Conservation (phyloP, 2,888 invertebrate genomes). For the Gasteruption jaculator region DNA sequence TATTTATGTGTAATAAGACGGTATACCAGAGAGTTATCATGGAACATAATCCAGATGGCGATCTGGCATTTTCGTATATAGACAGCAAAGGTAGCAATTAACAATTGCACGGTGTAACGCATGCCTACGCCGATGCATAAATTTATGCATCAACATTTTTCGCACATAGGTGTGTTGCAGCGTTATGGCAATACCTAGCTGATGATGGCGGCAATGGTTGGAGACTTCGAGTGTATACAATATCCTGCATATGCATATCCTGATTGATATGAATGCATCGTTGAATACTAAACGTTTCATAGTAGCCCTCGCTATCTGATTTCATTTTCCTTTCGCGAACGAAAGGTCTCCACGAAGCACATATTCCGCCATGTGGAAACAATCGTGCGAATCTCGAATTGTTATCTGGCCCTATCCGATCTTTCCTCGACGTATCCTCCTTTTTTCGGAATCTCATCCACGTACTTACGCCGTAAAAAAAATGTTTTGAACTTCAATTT, state of each 20-base stretch:
- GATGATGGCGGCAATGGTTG: constrained; percentile 22
- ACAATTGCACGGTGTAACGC: constrained; percentile 38
- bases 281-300: constrained; percentile 43
- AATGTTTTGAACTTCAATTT: too few relatives aligned
- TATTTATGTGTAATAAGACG: too few relatives aligned
- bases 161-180: constrained; percentile 22
- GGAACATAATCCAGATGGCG: too few relatives aligned
- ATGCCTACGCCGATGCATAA: constrained; percentile 37
- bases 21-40: too few relatives aligned
- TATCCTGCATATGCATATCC: constrained; percentile 47
- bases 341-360: constrained; percentile 24
- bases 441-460: constrained; percentile 4
- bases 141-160: constrained; percentile 41
- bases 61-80: constrained; percentile 20
- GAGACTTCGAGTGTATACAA: constrained; percentile 25
- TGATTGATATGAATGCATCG: constrained; percentile 50
- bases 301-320: constrained; percentile 39
- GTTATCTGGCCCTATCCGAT: constrained; percentile 24
- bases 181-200: constrained; percentile 18
- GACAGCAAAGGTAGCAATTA: constrained; percentile 34
- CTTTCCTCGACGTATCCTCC: constrained; percentile 7
- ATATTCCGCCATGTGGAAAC: constrained; percentile 35
- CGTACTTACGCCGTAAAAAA: too few relatives aligned
- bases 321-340: constrained; percentile 38
- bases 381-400: constrained; percentile 29